Conservation (phyloP, 1,140 invertebrate genomes). For the Leptopilina clavipes region DNA sequence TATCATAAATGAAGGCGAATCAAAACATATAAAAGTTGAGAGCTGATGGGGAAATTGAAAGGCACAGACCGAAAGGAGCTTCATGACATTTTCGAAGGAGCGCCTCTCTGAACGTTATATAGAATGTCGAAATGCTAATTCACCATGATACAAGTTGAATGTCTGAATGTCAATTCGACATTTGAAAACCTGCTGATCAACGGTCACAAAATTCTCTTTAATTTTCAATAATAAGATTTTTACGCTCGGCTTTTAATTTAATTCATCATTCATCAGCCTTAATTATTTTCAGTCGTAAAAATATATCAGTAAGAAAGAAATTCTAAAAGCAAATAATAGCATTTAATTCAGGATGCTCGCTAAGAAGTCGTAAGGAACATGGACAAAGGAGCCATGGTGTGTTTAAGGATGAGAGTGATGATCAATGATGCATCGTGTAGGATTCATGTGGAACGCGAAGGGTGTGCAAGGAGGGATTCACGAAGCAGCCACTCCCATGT, state of each 20-base stretch:
- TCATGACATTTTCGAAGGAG: slow-evolving; percentile 11
- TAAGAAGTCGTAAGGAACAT: not conserved
- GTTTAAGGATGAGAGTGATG: not conserved
- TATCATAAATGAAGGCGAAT: no score
- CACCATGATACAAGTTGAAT: not conserved
- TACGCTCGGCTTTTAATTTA: no score
- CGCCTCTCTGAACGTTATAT: not conserved
- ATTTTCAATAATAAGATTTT: no score
- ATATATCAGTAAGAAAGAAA: no score
- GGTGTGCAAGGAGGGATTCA: not conserved
- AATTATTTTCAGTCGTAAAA: no score
- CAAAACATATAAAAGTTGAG: no score
- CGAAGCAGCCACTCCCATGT: slow-evolving; percentile 18
- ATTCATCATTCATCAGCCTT: no score
- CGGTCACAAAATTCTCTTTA: no score
- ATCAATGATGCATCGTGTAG: slow-evolving; percentile 16
- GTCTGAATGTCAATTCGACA: not conserved
- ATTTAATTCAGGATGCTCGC: no score
- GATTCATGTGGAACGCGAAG: not conserved
- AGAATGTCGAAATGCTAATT: slow-evolving; percentile 22
- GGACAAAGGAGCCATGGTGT: not conserved
- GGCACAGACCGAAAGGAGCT: not conserved
- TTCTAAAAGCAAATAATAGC: no score
- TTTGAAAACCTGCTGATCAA: not conserved
- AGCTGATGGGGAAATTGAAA: slow-evolving; percentile 20